Evolutionary conservation across 2,888 invertebrate species (phyloP).

Genomic region (Aphrophora alni): DNA sequence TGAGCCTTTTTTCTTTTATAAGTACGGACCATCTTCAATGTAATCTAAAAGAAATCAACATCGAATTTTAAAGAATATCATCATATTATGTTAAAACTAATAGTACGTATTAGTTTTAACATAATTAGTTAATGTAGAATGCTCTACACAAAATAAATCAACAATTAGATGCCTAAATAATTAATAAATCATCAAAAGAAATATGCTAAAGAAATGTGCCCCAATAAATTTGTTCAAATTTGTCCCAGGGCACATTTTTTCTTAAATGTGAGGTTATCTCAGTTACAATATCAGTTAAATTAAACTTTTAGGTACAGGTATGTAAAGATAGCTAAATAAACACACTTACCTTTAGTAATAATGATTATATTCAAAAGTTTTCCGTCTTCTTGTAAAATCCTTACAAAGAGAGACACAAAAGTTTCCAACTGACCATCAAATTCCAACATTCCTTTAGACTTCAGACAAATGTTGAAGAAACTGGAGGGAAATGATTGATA

Average conservation of each 20-base stretch:
- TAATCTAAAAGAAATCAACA: no score
- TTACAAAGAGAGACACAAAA: background rate
- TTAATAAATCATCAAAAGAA: no score
- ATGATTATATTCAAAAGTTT: background rate
- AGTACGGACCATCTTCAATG: no score
- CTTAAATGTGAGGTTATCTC: background rate
- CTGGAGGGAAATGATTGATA: conserved; percentile 12
- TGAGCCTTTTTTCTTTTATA: no score
- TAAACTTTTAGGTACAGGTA: background rate
- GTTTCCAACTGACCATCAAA: conserved; percentile 10
- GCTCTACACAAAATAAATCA: no score
- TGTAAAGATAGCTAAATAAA: conserved; percentile 10
- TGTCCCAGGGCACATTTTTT: conserved; percentile 1
- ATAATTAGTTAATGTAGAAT: no score
- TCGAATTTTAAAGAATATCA: no score
- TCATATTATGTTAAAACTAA: no score
- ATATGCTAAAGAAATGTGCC: no score
- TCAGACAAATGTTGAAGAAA: background rate
- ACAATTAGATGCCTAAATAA: no score
- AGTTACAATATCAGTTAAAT: background rate
- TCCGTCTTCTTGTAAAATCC: background rate
- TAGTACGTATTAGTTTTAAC: no score
- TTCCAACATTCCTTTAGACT: background rate
- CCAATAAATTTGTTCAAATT: conserved; percentile 6
- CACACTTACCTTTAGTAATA: conserved; percentile 10